Evolutionary conservation across 2,113 vertebrate genomes (phyloP).

Genomic region (Motacilla alba): DNA sequence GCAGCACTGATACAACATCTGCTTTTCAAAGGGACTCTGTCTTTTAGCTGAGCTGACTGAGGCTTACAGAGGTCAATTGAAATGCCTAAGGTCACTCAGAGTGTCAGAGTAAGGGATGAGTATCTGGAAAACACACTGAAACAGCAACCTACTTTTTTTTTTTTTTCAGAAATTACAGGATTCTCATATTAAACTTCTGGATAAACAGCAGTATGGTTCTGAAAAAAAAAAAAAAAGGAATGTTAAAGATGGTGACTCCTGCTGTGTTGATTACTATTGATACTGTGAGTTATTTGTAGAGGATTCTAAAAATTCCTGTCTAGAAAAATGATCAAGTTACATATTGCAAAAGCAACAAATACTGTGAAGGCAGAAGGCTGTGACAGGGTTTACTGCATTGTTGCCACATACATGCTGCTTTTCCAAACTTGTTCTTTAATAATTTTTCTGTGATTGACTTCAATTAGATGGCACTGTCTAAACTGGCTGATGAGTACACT

Average conservation of each 20-base stretch:
- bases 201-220: not conserved
- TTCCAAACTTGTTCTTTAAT: conserved; percentile 10
- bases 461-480: conserved; percentile 17
- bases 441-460: conserved; percentile 20
- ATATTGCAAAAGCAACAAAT: not conserved
- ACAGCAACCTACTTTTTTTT: not conserved
- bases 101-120: not conserved
- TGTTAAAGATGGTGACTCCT: conserved; percentile 5
- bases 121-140: not conserved
- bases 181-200: not conserved
- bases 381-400: not conserved
- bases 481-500: conserved; percentile 10
- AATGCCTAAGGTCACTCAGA: conserved; percentile 6
- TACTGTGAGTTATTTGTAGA: not conserved
- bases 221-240: not conserved
- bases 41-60: conserved; percentile 16
- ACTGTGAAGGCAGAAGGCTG: not conserved
- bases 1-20: conserved; percentile 14
- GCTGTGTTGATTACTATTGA: conserved; percentile 28
- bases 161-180: not conserved
- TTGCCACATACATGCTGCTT: not conserved
- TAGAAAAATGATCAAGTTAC: not conserved
- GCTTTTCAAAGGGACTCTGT: conserved; percentile 33
- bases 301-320: conserved; percentile 13
- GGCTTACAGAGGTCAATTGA: not conserved